Percentiles rank a stretch among this genome's conserved stretches.
These are phyloP conservation scores for Amblyraja radiata DNA, from an alignment of 2,797 vertebrate species.

Conservation along the genomic window DNA sequence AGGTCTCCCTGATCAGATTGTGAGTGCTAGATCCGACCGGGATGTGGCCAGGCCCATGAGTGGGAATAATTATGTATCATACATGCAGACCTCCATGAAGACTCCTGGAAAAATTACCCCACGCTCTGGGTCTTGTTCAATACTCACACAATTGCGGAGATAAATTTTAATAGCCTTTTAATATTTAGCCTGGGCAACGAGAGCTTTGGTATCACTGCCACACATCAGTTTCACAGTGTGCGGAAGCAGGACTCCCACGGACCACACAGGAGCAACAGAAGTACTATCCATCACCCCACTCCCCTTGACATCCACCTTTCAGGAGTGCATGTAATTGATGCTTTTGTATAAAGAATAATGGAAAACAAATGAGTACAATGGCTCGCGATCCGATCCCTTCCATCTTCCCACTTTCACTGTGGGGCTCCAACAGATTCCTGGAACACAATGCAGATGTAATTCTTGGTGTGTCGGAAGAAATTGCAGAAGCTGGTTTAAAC, in stretches of 20 bases:
- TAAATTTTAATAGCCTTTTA: background rate
- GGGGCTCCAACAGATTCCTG: background rate
- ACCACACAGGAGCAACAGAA: background rate
- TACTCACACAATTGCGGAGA: background rate
- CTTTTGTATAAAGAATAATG: background rate
- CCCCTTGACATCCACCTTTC: background rate
- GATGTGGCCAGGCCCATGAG: conserved; percentile 25
- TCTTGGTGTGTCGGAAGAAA: background rate
- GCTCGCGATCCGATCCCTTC: background rate
- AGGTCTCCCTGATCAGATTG: conserved; percentile 17
- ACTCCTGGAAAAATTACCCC: conserved; percentile 14
- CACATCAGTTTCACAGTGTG: background rate
- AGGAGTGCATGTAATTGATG: background rate
- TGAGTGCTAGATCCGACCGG: background rate
- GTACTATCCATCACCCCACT: background rate
- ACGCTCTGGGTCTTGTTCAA: background rate
- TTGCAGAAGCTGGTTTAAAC: too few relatives aligned
- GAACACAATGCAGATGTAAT: background rate
- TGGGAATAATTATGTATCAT: conserved; percentile 30
- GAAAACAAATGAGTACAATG: background rate
- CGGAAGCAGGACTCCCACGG: background rate
- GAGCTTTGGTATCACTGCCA: background rate
- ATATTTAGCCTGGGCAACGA: background rate
- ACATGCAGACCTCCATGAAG: conserved; percentile 33
- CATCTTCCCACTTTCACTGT: background rate